A percentile compares a stretch with the other conserved stretches of the same genome.
Evolutionary conservation across 2,888 invertebrate species (phyloP).

Genomic region (Cerceris rybyensis): DNA sequence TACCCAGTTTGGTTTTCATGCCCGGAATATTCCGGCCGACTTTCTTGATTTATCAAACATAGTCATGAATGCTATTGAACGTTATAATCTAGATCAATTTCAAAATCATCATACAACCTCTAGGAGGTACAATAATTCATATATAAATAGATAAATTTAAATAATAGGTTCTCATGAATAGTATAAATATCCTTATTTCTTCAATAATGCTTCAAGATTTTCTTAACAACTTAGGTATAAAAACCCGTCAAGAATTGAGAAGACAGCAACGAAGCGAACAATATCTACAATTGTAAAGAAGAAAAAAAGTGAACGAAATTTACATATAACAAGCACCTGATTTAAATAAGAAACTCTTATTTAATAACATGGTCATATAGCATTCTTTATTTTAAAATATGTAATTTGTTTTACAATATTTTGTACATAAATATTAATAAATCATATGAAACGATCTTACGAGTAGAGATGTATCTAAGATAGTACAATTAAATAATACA

Average conservation of each 20-base stretch:
- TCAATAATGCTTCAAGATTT: neutral
- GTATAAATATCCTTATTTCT: neutral
- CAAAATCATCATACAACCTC: conserved; percentile 7
- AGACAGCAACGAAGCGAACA: neutral
- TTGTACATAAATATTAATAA: conserved; percentile 73
- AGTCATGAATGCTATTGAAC: conserved; percentile 69
- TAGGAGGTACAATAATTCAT: conserved; percentile 12
- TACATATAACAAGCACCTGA: conserved; percentile 13
- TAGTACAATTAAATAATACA: conserved; percentile 59
- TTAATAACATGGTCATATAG: conserved; percentile 70
- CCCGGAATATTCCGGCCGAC: conserved; percentile 66
- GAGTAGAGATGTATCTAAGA: conserved; percentile 44
- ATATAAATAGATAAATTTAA: conserved; percentile 2
- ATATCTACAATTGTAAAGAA: neutral
- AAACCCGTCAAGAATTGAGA: too few species aligned
- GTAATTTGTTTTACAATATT: conserved; percentile 62
- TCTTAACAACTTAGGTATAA: too few species aligned
- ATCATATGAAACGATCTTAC: conserved; percentile 33
- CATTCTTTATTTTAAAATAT: conserved; percentile 71
- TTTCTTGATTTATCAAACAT: conserved; percentile 66
- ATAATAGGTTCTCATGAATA: neutral
- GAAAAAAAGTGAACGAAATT: conserved; percentile 14
- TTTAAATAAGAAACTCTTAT: conserved; percentile 57
- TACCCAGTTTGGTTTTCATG: conserved; percentile 64
- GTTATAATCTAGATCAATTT: conserved; percentile 36